Percentiles rank a stretch among this genome's conserved stretches.
Conservation (phyloP, 2,113 vertebrate genomes). For the Heterocephalus glaber region DNA sequence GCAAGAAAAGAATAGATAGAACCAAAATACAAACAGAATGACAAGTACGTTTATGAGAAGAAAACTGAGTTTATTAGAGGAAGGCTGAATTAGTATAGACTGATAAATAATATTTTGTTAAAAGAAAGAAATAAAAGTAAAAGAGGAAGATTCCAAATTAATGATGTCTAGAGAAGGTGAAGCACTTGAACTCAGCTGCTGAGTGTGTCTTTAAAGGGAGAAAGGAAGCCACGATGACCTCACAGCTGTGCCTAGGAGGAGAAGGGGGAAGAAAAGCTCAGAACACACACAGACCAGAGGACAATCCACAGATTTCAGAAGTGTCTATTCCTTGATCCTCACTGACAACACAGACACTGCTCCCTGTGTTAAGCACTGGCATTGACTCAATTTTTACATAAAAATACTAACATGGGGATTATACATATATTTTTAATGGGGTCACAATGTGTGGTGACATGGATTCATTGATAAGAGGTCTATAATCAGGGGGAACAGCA, state of each 20-base stretch:
- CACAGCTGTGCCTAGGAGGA: not conserved
- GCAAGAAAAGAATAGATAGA: too few relatives aligned
- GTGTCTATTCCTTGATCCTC: not conserved
- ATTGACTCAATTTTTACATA: too few relatives aligned
- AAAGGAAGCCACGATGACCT: not conserved
- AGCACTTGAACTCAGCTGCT: too few relatives aligned
- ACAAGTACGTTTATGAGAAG: too few relatives aligned
- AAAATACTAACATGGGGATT: too few relatives aligned
- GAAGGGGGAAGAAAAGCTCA: not conserved
- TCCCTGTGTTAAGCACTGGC: not conserved
- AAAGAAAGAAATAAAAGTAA: conserved; percentile 36
- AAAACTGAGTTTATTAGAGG: too few relatives aligned
- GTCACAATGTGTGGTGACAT: too few relatives aligned
- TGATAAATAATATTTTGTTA: not conserved
- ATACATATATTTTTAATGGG: too few relatives aligned
- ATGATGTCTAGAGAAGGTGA: too few relatives aligned
- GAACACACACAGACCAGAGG: not conserved
- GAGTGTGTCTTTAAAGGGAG: not conserved
- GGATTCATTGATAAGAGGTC: not conserved
- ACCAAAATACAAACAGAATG: too few relatives aligned
- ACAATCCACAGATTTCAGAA: not conserved
- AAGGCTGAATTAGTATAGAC: too few relatives aligned
- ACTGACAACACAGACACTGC: not conserved
- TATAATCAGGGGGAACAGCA: not conserved
- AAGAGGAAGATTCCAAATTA: not conserved